Conservation (phyloP, 2,113 vertebrate species). For the Perca flavescens region DNA sequence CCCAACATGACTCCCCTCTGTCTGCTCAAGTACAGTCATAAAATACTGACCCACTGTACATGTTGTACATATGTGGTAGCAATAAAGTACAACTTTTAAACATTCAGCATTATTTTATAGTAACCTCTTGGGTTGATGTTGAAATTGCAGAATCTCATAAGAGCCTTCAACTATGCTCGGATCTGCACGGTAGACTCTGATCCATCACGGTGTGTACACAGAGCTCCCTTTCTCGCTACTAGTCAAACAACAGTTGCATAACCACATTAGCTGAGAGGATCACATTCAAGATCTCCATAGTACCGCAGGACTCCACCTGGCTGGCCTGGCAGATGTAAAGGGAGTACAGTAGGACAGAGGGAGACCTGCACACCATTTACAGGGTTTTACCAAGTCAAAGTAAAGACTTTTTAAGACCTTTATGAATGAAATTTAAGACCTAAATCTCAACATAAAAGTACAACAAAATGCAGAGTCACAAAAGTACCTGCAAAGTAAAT, state of each 20-base stretch:
- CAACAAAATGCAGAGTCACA: no score
- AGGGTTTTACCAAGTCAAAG: background rate
- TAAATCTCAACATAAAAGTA: no score
- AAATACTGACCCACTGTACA: conserved; percentile 33
- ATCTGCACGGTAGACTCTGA: conserved; percentile 24
- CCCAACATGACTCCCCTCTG: conserved; percentile 19
- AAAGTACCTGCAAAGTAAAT: no score
- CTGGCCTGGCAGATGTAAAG: conserved; percentile 18
- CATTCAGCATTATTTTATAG: conserved; percentile 15
- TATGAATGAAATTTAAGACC: no score
- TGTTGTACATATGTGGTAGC: background rate
- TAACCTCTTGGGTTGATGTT: background rate
- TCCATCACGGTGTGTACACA: conserved; percentile 54
- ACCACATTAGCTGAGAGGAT: conserved; percentile 62
- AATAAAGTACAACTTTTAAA: background rate
- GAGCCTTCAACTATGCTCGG: conserved; percentile 7
- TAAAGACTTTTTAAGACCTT: no score
- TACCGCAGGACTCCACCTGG: conserved; percentile 39
- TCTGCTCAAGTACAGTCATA: conserved; percentile 27
- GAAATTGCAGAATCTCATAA: background rate
- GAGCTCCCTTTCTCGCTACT: conserved; percentile 29
- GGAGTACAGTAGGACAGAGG: background rate
- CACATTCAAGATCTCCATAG: conserved; percentile 35
- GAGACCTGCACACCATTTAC: background rate
- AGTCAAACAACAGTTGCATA: conserved; percentile 67